Conservation (phyloP, 2,113 vertebrate genomes). For the Tiliqua scincoides region DNA sequence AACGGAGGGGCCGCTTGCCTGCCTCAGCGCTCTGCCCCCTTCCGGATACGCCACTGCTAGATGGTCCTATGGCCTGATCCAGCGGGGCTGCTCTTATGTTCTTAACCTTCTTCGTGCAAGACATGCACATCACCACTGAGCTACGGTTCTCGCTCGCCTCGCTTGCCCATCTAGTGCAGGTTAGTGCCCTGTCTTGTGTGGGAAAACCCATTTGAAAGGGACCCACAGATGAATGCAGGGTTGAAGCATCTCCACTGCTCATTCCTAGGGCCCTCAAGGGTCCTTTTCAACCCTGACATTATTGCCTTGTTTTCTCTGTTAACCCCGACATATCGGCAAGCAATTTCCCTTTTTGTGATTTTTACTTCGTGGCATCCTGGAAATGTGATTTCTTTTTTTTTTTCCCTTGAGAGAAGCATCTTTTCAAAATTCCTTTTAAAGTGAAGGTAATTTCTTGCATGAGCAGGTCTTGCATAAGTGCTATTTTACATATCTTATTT, state of each 20-base stretch:
- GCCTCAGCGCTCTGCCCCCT: no score
- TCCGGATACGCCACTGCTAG: no score
- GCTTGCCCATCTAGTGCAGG: not conserved
- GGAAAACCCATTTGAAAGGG: not conserved
- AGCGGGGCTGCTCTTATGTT: no score
- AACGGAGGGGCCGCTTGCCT: no score
- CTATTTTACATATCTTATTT: constrained; percentile 74
- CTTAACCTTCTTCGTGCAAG: no score
- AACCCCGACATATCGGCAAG: constrained; percentile 32
- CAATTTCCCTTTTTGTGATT: constrained; percentile 32
- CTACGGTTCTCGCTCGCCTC: no score
- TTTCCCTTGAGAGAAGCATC: constrained; percentile 56
- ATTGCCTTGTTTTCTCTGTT: constrained; percentile 45
- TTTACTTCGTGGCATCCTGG: constrained; percentile 8
- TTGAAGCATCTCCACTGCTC: constrained; percentile 14
- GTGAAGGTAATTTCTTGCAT: constrained; percentile 80
- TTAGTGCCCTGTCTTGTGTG: not conserved
- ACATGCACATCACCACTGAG: no score
- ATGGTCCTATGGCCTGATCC: no score
- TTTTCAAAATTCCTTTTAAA: constrained; percentile 74
- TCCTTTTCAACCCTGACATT: constrained; percentile 23
- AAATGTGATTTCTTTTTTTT: constrained; percentile 58
- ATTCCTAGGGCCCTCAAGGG: not conserved
- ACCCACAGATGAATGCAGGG: no score
- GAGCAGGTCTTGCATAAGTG: constrained; percentile 73